Base-by-base conservation (phyloP, 2,888 invertebrate genomes). In the Chesias legatella region DNA sequence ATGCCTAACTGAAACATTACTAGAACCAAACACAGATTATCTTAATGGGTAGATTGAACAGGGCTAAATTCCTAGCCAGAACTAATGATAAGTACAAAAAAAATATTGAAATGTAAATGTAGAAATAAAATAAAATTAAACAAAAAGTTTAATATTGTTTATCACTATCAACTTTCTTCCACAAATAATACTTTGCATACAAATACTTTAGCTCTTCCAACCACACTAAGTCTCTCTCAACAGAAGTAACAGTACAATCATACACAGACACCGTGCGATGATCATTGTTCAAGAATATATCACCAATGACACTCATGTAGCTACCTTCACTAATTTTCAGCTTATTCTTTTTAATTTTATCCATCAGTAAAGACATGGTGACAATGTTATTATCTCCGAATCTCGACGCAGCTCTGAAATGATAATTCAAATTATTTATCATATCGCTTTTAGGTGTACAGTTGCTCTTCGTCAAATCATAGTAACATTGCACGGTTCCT, bases 131-230 rank as follows among this genome's bases (percentile, higher is more conserved):
- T 17, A 17, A 17, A 10, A 13, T 11, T n/a, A 22, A 11, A 34
- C 10, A 10, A 11, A 9, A 10, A 17, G 10, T 8, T 25, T 13
- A n/a, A 6, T 1, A 11, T 9, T n/a, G 20, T 10, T 26, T 13
- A 28, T 27, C 9, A 10, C 11, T 26, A 9, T 31, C 37, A 8
- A 33, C 27, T 10, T 67, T 67, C 29, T 51, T 53, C 55, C 58
- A 57, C 13, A 84, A 51, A 57, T 86, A 88, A 70, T 59, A 82
- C 32, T 80, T 80, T 23, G 83, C 78, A 67, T 88, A 88, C 28
- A 85, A 53, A 57, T 84, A 81, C 50, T 67, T 68, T 0, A 86
- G 58, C 50, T 88, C 88, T 51, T 83, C 80, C 51, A 86, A 64
- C 88, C 88, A 88, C 0, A 85, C 58, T 26, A 86, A 48, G 52